phyloP scores from a whole-genome alignment of 2,113 vertebrate species.

The Microcebus jonahi region DNA sequence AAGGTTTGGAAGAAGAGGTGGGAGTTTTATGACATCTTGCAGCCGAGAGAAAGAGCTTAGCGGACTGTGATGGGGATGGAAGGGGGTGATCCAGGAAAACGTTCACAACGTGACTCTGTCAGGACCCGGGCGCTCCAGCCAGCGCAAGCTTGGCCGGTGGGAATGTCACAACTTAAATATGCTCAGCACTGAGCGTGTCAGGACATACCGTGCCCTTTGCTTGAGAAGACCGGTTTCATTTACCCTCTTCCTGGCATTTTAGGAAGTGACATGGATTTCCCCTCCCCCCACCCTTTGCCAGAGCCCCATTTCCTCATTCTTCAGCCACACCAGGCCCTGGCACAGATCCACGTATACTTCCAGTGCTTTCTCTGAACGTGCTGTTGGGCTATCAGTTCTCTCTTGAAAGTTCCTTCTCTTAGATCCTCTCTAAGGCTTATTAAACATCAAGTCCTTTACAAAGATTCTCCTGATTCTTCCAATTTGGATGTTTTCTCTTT shows the following conservation, averaged over 20 bases:
- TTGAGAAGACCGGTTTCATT: background rate
- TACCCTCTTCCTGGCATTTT: background rate
- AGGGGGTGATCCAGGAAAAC: background rate
- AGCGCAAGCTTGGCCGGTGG: background rate
- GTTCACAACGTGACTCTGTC: background rate
- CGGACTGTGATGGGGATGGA: background rate
- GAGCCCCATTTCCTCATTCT: background rate
- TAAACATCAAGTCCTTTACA: background rate
- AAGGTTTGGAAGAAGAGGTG: slow-evolving; percentile 18
- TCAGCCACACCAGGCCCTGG: background rate
- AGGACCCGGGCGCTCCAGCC: background rate
- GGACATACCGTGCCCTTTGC: background rate
- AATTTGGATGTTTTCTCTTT: background rate
- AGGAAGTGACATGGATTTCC: background rate
- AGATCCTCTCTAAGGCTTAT: background rate
- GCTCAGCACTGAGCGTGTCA: background rate
- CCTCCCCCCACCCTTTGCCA: background rate
- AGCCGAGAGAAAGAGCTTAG: background rate
- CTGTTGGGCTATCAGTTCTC: background rate
- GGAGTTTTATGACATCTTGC: background rate
- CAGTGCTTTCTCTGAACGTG: background rate
- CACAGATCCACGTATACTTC: background rate
- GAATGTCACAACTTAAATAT: background rate
- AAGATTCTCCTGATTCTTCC: background rate
- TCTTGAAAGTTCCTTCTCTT: background rate